A percentile compares a stretch with the other conserved stretches of the same genome.
Conservation (phyloP, 1,140 invertebrate species). For the Calosoma granatense region DNA sequence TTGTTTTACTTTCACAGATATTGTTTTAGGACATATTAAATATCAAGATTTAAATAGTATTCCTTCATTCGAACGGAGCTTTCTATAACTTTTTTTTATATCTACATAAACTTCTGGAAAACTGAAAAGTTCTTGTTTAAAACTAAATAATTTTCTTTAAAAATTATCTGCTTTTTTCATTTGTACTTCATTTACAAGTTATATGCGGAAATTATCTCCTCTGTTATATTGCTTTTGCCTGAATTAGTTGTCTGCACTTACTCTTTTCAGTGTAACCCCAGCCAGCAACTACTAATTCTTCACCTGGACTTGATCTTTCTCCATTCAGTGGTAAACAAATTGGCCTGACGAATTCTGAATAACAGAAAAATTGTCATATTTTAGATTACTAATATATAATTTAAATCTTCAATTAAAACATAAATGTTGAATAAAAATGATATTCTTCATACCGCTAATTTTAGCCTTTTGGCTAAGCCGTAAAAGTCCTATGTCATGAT, state of each 20-base stretch:
- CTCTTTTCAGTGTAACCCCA: constrained; percentile 14
- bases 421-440: constrained; percentile 8
- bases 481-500: constrained; percentile 58
- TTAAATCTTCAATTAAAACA: constrained; percentile 2
- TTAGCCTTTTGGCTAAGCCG: constrained; percentile 36
- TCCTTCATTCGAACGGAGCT: too few species aligned
- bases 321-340: constrained; percentile 12
- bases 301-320: background rate
- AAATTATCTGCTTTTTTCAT: too few species aligned
- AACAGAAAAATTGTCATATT: too few species aligned
- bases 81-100: too few species aligned
- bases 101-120: too few species aligned
- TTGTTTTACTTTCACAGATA: too few species aligned
- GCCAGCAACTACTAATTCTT: constrained; percentile 11
- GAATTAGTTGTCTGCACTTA: constrained; percentile 10
- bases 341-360: constrained; percentile 12
- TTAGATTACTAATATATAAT: constrained; percentile 5
- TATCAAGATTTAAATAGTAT: too few species aligned
- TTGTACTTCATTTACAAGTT: too few species aligned
- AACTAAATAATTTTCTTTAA: too few species aligned
- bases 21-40: too few species aligned
- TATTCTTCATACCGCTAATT: constrained; percentile 36
- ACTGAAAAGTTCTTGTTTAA: too few species aligned
- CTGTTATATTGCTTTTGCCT: background rate
- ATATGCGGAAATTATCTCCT: background rate